Evolutionary conservation across 2,113 vertebrate species (phyloP).

Genomic region (Gavia stellata): DNA sequence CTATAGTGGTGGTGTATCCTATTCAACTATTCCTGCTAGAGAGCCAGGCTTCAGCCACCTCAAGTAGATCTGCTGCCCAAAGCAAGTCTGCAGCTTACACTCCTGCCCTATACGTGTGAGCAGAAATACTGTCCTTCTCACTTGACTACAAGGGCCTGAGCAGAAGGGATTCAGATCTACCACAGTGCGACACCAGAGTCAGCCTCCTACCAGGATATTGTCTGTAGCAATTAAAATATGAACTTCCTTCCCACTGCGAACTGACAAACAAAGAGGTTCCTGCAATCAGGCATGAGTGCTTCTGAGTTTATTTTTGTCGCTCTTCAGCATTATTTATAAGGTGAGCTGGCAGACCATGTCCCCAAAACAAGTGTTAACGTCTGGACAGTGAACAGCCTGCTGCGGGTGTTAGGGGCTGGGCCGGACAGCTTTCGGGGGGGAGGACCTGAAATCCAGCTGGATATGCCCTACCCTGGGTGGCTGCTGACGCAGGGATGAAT

Average conservation of each 20-base stretch:
- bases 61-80: neutral
- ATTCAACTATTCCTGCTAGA: neutral
- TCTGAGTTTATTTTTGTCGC: neutral
- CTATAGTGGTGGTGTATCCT: neutral
- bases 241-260: neutral
- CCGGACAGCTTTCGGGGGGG: neutral
- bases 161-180: neutral
- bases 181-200: neutral
- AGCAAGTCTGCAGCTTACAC: no score
- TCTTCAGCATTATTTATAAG: neutral
- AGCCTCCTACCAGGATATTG: neutral
- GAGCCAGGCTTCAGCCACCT: neutral
- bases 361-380: neutral
- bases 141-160: neutral
- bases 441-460: neutral
- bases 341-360: neutral
- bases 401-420: neutral
- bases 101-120: neutral
- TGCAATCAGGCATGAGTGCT: slow-evolving; percentile 11
- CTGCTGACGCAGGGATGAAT: neutral
- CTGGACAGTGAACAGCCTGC: neutral
- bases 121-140: neutral
- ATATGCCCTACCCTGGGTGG: neutral
- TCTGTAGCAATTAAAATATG: neutral
- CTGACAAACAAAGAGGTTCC: neutral